Conservation (phyloP, 2,888 invertebrate genomes). For the Tiliacea aurago region DNA sequence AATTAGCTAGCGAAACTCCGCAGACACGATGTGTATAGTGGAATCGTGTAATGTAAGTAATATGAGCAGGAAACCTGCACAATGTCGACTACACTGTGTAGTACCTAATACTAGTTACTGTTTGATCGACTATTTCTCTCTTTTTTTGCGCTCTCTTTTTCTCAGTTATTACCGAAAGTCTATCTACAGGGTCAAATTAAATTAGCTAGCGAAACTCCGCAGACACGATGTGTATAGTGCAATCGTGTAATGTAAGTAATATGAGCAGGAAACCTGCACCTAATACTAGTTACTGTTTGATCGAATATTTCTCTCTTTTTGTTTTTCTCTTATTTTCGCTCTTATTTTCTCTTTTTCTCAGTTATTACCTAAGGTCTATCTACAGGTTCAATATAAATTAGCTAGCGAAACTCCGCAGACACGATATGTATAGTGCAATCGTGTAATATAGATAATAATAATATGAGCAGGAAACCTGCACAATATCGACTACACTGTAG, state of each 20-base stretch:
- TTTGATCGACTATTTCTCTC: background rate
- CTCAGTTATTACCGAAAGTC: background rate
- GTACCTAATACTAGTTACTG: background rate
- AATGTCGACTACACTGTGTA: background rate
- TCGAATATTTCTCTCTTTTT: background rate
- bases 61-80: background rate
- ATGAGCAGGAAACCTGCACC: background rate
- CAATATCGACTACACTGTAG: background rate
- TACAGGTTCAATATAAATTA: too few relatives aligned
- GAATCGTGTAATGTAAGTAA: background rate
- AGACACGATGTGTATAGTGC: too few relatives aligned
- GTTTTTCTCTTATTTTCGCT: too few relatives aligned
- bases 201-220: too few relatives aligned
- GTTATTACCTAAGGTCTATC: too few relatives aligned
- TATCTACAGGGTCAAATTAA: background rate
- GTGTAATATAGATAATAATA: too few relatives aligned
- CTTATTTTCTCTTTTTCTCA: too few relatives aligned
- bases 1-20: too few relatives aligned
- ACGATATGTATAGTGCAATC: too few relatives aligned
- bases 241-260: background rate
- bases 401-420: too few relatives aligned
- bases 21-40: too few relatives aligned
- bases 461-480: background rate
- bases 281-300: background rate
- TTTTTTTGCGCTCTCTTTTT: too few relatives aligned